Base-by-base conservation (phyloP, 2,888 invertebrate genomes). In the Nemapogon koenigi region DNA sequence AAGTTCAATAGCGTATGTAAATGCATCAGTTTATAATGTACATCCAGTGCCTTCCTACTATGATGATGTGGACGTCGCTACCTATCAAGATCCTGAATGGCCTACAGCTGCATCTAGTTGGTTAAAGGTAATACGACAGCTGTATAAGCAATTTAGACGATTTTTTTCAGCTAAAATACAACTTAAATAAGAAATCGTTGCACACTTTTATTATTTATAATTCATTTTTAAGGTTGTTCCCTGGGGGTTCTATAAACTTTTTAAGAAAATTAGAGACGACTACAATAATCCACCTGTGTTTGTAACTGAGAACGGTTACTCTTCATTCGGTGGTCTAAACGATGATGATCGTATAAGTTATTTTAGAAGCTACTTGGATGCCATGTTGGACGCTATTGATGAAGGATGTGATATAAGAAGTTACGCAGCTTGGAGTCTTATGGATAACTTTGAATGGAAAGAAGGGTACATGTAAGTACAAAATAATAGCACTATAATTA, bases 231-330 rank as follows among this genome's bases (percentile, higher is more conserved):
- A 52, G 52, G 46, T 46, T 32, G 42, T 47, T 19, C 42, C 49
- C 0, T 44, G 44, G 18, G 52, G 54, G 2, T 39, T 56, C 19
- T 43, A 48, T 38, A 39, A 46, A 8, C 35, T 51, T 0, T 32
- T 56, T 6, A 42, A 41, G 1, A 41, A 51, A 17, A 35, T 56
- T 1, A 47, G 43, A 35, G 41, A 50, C 10, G 43, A 32, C 1
- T 55, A 53, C 35, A 43, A 43, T 19, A 52, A 51, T 15, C 49
- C 49, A 0, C 32, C 29, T 1, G 41, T 54, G 0, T 50, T 50
- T 19, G 56, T 83, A 1, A 76, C 78, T 1, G 84, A 85, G 51
- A 83, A 81, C 41, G 83, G 83, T 4, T 60, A 59, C 43, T 57
- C 65, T 16, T 70, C 73, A 22, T 35, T 35, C 1, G 69, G 62